phyloP scores from a whole-genome alignment of 2,888 invertebrate species.

The Alentia gelatinosa region DNA sequence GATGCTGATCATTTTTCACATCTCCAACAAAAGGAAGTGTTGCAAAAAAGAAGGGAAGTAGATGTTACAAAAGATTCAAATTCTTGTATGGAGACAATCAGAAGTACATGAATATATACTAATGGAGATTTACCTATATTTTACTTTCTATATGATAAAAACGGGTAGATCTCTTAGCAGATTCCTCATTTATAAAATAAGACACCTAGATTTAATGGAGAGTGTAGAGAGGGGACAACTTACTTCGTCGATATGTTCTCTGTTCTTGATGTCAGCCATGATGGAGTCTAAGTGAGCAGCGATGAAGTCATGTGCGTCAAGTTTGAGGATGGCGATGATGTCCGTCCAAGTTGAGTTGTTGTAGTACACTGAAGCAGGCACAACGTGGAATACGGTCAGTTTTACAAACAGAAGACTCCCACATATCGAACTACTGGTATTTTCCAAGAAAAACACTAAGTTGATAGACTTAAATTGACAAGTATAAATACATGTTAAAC shows the following conservation, averaged over 20 bases:
- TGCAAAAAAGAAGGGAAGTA: not conserved
- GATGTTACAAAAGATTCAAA: not conserved
- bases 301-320: constrained; percentile 73
- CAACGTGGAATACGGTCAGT: constrained; percentile 46
- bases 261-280: constrained; percentile 57
- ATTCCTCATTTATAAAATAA: no score
- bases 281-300: constrained; percentile 60
- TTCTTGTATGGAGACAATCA: no score
- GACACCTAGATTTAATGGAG: no score
- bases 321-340: constrained; percentile 71
- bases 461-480: no score
- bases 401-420: no score
- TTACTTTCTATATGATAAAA: no score
- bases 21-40: not conserved
- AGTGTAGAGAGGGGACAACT: not conserved
- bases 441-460: no score
- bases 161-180: no score
- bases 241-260: constrained; percentile 55
- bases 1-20: not conserved
- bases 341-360: constrained; percentile 86
- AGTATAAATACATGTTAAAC: no score
- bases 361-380: constrained; percentile 80
- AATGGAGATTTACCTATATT: no score
- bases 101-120: no score
- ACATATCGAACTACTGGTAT: no score